A percentile compares a stretch with the other conserved stretches of the same genome.
These are phyloP conservation scores for Neotoxoptera formosana DNA, from an alignment of 1,140 invertebrate genomes.

Conservation along the genomic window DNA sequence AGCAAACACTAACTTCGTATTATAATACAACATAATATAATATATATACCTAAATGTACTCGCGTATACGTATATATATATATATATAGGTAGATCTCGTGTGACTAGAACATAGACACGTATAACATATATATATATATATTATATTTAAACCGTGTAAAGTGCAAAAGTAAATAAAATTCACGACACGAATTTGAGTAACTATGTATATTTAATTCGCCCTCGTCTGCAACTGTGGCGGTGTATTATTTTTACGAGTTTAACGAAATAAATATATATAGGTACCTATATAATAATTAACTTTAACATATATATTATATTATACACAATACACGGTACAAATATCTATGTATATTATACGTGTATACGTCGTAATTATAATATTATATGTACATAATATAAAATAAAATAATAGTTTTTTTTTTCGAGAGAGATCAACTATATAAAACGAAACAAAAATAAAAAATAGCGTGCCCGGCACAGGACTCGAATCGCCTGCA, in stretches of 20 bases:
- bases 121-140: background rate
- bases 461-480: background rate
- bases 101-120: background rate
- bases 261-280: no score
- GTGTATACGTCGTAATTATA: background rate
- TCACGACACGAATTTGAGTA: background rate
- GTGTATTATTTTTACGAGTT: background rate
- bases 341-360: background rate
- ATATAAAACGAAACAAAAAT: background rate
- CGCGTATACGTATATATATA: background rate
- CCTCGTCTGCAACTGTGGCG: background rate
- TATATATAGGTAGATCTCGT: background rate
- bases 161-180: background rate
- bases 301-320: no score
- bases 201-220: background rate
- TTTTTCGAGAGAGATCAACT: slow-evolving; percentile 37
- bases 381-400: background rate
- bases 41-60: background rate
- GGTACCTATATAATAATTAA: no score
- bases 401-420: slow-evolving; percentile 6
- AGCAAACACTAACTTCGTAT: background rate
- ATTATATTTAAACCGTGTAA: background rate
- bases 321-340: background rate
- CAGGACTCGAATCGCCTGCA: background rate
- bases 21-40: background rate